Evolutionary conservation across 2,888 invertebrate species (phyloP).

Genomic region (Tipula lateralis): DNA sequence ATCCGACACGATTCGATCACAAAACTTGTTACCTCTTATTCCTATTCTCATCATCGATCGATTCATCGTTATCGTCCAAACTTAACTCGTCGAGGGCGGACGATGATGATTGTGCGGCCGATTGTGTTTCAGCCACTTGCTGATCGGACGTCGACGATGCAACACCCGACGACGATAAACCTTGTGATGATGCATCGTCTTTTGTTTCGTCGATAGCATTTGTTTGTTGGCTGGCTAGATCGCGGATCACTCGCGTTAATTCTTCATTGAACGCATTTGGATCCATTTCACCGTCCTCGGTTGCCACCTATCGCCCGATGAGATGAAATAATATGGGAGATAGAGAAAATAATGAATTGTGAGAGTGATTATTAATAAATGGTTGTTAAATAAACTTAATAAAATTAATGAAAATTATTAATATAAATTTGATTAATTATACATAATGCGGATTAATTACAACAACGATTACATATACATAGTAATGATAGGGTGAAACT

Average conservation of each 20-base stretch:
- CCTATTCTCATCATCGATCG: constrained; percentile 70
- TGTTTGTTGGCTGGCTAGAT: constrained; percentile 41
- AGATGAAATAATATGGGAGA: background rate
- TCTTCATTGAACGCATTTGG: constrained; percentile 48
- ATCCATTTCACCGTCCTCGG: constrained; percentile 41
- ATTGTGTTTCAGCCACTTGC: constrained; percentile 58
- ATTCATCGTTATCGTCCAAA: constrained; percentile 57
- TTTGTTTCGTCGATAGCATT: constrained; percentile 36
- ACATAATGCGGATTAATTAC: background rate
- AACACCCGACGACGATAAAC: background rate
- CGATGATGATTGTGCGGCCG: constrained; percentile 46
- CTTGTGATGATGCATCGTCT: background rate
- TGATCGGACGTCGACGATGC: constrained; percentile 38
- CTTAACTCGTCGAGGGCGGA: constrained; percentile 66
- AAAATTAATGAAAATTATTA: background rate
- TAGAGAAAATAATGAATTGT: background rate
- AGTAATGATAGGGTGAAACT: background rate
- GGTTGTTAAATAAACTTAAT: background rate
- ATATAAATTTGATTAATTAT: background rate
- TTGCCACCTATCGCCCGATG: background rate
- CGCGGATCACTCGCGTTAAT: constrained; percentile 49
- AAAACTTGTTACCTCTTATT: constrained; percentile 59
- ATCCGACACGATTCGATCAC: background rate
- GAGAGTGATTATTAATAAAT: background rate
- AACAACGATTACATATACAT: too few relatives aligned